These are phyloP conservation scores for Linurgus olivaceus DNA, from an alignment of 2,797 vertebrate species.

Conservation along the genomic window DNA sequence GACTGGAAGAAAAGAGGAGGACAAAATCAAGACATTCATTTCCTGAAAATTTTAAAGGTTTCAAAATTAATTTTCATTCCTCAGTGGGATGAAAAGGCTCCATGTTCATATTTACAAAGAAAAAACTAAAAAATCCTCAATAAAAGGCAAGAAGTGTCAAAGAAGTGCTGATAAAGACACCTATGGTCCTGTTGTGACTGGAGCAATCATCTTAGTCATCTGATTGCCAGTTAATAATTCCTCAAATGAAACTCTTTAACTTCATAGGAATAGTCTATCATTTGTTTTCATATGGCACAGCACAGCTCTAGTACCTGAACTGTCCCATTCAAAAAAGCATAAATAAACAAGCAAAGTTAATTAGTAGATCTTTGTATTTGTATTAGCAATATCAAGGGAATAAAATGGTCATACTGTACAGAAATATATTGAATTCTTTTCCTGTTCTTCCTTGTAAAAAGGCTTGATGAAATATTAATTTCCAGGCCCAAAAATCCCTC, in stretches of 20 bases:
- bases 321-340: not conserved
- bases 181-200: not conserved
- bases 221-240: not conserved
- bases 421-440: not conserved
- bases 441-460: not conserved
- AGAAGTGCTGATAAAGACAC: not conserved
- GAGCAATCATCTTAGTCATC: not conserved
- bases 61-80: not conserved
- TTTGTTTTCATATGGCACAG: not conserved
- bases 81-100: not conserved
- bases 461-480: not conserved
- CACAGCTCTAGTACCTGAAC: not conserved
- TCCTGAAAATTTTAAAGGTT: not conserved
- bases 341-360: not conserved
- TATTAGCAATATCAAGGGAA: not conserved
- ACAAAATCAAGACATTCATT: not conserved
- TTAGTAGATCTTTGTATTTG: not conserved
- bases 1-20: not conserved
- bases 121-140: not conserved
- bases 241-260: not conserved
- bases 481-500: not conserved
- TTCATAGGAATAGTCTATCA: not conserved
- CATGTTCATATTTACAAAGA: not conserved
- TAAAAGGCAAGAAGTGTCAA: not conserved
- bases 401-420: not conserved